These are phyloP conservation scores for Tauraco erythrolophus DNA, from an alignment of 2,113 vertebrate species.

Conservation along the genomic window DNA sequence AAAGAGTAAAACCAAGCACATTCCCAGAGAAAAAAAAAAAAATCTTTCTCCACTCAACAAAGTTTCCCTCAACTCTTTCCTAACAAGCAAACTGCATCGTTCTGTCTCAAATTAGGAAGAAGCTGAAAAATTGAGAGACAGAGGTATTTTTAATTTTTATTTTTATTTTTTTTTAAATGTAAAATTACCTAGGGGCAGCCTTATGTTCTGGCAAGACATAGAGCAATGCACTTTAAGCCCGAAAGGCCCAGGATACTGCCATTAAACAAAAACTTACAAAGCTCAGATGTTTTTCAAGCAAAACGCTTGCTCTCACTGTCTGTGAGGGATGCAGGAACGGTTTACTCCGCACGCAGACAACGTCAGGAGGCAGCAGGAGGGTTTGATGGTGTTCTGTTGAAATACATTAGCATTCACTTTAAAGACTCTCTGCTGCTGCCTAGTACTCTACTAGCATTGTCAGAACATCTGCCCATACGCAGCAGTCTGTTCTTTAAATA, in stretches of 20 bases:
- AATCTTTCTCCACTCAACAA: neutral
- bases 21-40: neutral
- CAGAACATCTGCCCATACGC: neutral
- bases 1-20: neutral
- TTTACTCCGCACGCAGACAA: neutral
- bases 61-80: neutral
- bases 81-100: neutral
- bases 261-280: neutral
- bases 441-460: neutral
- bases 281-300: neutral
- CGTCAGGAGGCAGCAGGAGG: neutral
- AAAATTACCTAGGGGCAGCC: neutral
- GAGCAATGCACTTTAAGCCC: neutral
- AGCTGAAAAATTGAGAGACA: neutral
- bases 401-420: neutral
- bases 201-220: neutral
- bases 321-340: neutral
- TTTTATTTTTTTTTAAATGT: neutral
- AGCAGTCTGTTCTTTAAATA: neutral
- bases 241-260: neutral
- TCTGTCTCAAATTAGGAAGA: neutral
- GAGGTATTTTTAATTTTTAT: neutral
- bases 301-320: neutral
- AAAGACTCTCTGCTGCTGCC: neutral
- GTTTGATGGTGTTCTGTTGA: neutral